phyloP scores from a whole-genome alignment of 2,888 invertebrate species.

The Caenorhabditis sp. region DNA sequence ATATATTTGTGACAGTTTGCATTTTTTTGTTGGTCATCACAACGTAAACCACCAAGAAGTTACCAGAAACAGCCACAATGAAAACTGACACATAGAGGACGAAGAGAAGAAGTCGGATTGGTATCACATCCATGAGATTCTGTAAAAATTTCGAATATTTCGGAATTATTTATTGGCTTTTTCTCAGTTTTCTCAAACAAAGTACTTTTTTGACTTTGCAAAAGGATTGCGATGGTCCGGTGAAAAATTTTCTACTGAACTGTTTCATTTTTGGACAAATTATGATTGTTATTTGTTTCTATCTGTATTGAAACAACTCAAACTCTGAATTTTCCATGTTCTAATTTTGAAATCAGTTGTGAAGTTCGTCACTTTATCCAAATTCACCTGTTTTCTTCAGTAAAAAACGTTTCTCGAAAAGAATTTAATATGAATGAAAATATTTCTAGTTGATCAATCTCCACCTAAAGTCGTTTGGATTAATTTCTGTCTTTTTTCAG shows the following conservation, averaged over 20 bases:
- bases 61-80: slow-evolving; percentile 86
- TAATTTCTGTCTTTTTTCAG: no score
- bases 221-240: slow-evolving; percentile 3
- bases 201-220: slow-evolving; percentile 27
- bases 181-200: background rate
- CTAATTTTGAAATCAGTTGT: no score
- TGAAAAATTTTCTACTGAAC: background rate
- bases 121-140: slow-evolving; percentile 53
- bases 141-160: slow-evolving; percentile 16
- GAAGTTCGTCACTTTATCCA: no score
- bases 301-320: no score
- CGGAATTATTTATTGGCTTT: no score
- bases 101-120: slow-evolving; percentile 47
- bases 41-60: slow-evolving; percentile 87
- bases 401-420: no score
- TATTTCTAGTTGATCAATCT: no score
- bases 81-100: slow-evolving; percentile 82
- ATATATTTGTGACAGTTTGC: slow-evolving; percentile 97
- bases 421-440: no score
- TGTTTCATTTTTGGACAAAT: background rate
- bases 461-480: no score
- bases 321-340: no score
- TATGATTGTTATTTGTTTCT: no score
- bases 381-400: no score
- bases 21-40: slow-evolving; percentile 90